These are phyloP conservation scores for Heliconius hortense DNA, from an alignment of 2,888 invertebrate species.

Conservation along the genomic window DNA sequence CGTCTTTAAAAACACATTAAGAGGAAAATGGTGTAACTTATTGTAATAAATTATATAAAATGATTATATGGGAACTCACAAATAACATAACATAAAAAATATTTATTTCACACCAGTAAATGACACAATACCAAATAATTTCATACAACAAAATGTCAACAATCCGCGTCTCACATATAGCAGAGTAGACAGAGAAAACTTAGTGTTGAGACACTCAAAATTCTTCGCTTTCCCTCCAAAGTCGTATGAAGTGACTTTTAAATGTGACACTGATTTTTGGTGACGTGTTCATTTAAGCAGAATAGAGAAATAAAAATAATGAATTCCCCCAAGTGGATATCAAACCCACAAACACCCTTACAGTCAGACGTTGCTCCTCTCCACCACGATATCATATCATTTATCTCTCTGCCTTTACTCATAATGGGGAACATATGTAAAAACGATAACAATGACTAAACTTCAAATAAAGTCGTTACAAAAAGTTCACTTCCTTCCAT, in stretches of 20 bases:
- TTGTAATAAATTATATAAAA: too few species aligned
- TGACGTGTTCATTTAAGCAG: not conserved
- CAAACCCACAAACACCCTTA: not conserved
- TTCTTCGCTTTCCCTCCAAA: not conserved
- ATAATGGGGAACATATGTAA: not conserved
- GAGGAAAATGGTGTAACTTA: too few species aligned
- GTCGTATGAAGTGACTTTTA: not conserved
- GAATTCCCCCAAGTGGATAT: not conserved
- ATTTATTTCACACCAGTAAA: too few species aligned
- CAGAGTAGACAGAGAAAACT: not conserved
- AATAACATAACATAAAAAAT: too few species aligned
- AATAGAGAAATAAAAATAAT: not conserved
- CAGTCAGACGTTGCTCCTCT: not conserved
- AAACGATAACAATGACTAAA: not conserved
- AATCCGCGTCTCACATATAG: too few species aligned
- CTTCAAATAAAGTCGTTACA: conserved; percentile 12
- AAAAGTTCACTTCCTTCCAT: not conserved
- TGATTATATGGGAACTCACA: too few species aligned
- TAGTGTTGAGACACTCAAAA: not conserved
- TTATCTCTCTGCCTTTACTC: not conserved
- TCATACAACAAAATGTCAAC: too few species aligned
- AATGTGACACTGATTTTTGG: not conserved
- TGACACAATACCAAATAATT: too few species aligned
- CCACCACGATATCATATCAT: not conserved
- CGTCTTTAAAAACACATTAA: too few species aligned